A percentile compares a stretch with the other conserved stretches of the same genome.
Evolutionary conservation across 2,888 invertebrate species (phyloP).

Genomic region (Mesorhabditis sp.): DNA sequence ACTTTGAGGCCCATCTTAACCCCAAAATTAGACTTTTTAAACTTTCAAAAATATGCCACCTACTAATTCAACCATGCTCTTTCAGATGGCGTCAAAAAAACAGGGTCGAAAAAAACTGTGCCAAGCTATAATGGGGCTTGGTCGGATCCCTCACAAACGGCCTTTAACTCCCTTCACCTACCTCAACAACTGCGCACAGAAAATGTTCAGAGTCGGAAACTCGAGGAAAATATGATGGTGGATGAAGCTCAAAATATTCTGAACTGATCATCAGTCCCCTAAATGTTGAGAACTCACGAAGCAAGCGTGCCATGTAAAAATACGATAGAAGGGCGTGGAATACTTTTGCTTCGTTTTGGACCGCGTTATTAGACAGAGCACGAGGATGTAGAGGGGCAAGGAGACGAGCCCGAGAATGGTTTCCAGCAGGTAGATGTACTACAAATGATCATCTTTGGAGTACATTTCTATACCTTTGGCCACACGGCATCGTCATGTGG

Average conservation of each 20-base stretch:
- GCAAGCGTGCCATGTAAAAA: not conserved
- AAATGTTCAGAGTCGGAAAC: constrained; percentile 2
- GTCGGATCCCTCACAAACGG: no score
- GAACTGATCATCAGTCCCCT: not conserved
- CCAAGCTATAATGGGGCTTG: no score
- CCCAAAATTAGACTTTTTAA: no score
- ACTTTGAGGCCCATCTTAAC: no score
- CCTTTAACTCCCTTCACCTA: no score
- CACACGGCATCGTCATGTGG: not conserved
- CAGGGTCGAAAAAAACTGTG: no score
- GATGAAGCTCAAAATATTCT: not conserved
- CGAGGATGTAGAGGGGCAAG: not conserved
- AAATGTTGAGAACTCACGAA: not conserved
- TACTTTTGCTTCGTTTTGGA: not conserved
- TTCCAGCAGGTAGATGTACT: not conserved
- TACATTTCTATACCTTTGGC: not conserved
- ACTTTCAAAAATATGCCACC: no score
- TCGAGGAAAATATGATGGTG: not conserved
- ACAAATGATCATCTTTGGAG: no score
- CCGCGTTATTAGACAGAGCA: not conserved
- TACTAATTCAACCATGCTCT: no score
- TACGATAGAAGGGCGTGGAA: not conserved
- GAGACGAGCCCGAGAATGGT: not conserved
- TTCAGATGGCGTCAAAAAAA: no score
- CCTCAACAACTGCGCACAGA: constrained; percentile 1